Percentiles rank a stretch among this genome's conserved stretches.
Evolutionary conservation across 2,797 vertebrate genomes (phyloP).

Genomic region (Malacoraja senta): DNA sequence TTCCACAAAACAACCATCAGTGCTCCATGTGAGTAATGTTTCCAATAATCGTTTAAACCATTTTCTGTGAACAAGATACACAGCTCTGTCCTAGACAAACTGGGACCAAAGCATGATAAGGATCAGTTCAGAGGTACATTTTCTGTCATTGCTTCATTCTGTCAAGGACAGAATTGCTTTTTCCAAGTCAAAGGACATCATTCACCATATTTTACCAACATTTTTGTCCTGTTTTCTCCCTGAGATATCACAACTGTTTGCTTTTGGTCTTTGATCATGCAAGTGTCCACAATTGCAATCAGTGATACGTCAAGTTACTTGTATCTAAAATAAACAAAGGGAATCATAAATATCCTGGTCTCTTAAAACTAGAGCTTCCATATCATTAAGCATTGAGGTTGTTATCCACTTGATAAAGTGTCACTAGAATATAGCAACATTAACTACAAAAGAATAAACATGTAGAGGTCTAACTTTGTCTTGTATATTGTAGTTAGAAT

Average conservation of each 20-base stretch:
- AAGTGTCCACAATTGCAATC: not conserved
- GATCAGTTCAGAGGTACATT: conserved; percentile 23
- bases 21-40: too few species aligned
- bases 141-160: conserved; percentile 28
- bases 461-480: not conserved
- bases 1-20: not conserved
- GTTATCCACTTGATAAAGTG: not conserved
- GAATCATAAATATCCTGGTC: conserved; percentile 23
- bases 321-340: conserved; percentile 10
- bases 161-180: conserved; percentile 16
- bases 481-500: too few species aligned
- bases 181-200: conserved; percentile 10
- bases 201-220: conserved; percentile 30
- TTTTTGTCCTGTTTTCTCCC: conserved; percentile 1
- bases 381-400: not conserved
- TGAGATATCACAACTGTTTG: conserved; percentile 36
- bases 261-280: conserved; percentile 22
- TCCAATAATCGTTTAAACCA: not conserved
- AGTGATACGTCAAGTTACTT: not conserved
- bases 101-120: conserved; percentile 33
- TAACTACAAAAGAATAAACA: not conserved
- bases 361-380: not conserved
- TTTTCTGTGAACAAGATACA: conserved; percentile 28
- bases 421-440: not conserved
- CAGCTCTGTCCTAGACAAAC: conserved; percentile 30